Base-by-base conservation (phyloP, 2,888 invertebrate species). In the Spodoptera picta region DNA sequence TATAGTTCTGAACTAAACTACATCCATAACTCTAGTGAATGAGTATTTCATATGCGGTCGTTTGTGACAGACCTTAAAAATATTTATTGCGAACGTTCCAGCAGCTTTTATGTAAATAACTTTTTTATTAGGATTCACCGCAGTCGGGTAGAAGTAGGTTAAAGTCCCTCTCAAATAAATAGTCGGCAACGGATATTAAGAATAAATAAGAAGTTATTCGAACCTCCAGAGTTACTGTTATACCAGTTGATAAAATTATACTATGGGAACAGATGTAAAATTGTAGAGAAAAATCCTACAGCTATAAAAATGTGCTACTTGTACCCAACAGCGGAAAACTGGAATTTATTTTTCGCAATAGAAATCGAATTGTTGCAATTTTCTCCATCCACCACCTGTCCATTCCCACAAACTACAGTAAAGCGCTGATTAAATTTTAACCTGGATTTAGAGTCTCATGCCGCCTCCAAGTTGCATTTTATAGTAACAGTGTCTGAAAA, bases 21-120 rank as follows among this genome's bases (percentile, higher is more conserved):
- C 62, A 61, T 54, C 61, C 69, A 67, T 80, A 69, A 79, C 67
- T 70, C 62, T 51, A 44, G 56, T 53, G 56, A 61, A 60, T 59
- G 47, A 54, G 57, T 76, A 71, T 80, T 80, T 78, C 75, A 69
- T 80, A 71, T 73, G 60, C 54, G 65, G 69, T 54, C 64, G 65
- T 79, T 73, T 61, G 60, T 67, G 63, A 68, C 50, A 54, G 51
- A 60, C 62, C 69, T 65, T 68, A 62, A 65, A 73, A 76, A 76
- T 75, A 66, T 79, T 79, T 72, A 76, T 63, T 57, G 53, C 76
- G 44, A 43, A 49, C 58, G 42, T 61, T 64, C 53, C 12, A 59
- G 62, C 24, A 45, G 48, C 44, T 77, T 69, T 77, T 69, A 58
- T 62, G 58, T 61, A 58, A 71, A 80, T 36, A 9, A 6, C 36